Evolutionary conservation across 2,888 invertebrate genomes (phyloP), one percentile per base, ranked within the genome.

Genomic region (Mesoligia furuncula): DNA sequence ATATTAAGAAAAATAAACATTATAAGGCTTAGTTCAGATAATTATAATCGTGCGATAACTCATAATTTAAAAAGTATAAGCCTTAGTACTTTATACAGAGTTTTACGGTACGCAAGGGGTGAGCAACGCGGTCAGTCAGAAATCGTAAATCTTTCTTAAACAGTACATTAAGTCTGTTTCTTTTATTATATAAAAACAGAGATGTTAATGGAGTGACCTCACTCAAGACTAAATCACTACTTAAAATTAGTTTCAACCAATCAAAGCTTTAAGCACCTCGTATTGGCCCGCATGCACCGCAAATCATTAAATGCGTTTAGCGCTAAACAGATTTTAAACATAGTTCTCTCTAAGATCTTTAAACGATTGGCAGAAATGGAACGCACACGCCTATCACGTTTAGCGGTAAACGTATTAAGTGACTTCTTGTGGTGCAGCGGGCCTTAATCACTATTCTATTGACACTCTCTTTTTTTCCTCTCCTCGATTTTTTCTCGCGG

Each of bases 151-250:
- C 20, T 42, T 31, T 45, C 24, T 24, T 42, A 9, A 24, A 17
- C 42, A 42, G 42, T 15, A 71, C 70, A 61, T 71, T 62, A 71
- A 71, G 4, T 36, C 36, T 36, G 36, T 70, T 31, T 70, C 8
- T n/a, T 20, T 51, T 20, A 20, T 20, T 8, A 9, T 54, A 54
- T 20, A 51, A 51, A 20, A 51, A 51, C 8, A 51, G 20, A 20
- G 20, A 51, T 51, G 7, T 20, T 2, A 51, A 7, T 51, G 20
- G 8, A 51, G 51, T 48, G 51, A 51, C 2, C 20, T 54, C 51
- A 54, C 24, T 24, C 9, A 24, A 54, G 24, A 54, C 24, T 24
- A 0, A 24, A 54, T 24, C 24, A 24, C 24, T 54, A 24, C 20
- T 24, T 24, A 54, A 54, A 24, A 54, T 54, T 24, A 24, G 8